A percentile compares a stretch with the other conserved stretches of the same genome.
Conservation (phyloP, 1,140 invertebrate genomes). For the Lasioglossum baleicum region DNA sequence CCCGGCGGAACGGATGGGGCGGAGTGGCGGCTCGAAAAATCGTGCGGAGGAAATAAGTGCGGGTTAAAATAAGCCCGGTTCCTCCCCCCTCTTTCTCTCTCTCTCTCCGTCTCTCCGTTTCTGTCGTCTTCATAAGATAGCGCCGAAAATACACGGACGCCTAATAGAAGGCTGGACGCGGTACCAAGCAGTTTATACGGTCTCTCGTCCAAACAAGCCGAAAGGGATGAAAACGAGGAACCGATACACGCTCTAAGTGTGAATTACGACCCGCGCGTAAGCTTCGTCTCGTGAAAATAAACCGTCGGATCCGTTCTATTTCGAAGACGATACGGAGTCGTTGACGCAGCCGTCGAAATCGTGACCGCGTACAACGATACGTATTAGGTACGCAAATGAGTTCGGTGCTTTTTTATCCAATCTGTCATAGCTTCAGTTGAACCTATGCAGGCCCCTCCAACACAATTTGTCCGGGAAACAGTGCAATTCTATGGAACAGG, state of each 20-base stretch:
- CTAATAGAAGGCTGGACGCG: slow-evolving; percentile 14
- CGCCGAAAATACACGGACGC: slow-evolving; percentile 35
- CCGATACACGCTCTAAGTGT: slow-evolving; percentile 1
- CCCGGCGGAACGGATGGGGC: not conserved
- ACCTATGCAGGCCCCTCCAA: no score
- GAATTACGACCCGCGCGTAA: slow-evolving; percentile 8
- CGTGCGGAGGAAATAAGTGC: slow-evolving; percentile 28
- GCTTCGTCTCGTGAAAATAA: slow-evolving; percentile 14
- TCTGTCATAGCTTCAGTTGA: no score
- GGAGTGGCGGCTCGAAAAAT: slow-evolving; percentile 35
- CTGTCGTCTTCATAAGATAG: slow-evolving; percentile 24
- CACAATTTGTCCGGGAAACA: no score
- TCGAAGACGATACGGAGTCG: not conserved
- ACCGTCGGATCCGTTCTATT: not conserved
- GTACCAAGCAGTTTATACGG: slow-evolving; percentile 16
- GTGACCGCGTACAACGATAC: no score
- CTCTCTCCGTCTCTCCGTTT: not conserved
- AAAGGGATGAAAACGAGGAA: slow-evolving; percentile 22
- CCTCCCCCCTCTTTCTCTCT: not conserved
- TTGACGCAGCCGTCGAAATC: no score
- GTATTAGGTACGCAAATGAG: no score
- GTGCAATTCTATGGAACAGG: no score
- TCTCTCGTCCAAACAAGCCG: slow-evolving; percentile 13
- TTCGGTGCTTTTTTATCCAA: no score
- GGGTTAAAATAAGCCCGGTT: slow-evolving; percentile 42